Evolutionary conservation across 2,113 vertebrate genomes (phyloP).

Genomic region (Tragelaphus imberbis): DNA sequence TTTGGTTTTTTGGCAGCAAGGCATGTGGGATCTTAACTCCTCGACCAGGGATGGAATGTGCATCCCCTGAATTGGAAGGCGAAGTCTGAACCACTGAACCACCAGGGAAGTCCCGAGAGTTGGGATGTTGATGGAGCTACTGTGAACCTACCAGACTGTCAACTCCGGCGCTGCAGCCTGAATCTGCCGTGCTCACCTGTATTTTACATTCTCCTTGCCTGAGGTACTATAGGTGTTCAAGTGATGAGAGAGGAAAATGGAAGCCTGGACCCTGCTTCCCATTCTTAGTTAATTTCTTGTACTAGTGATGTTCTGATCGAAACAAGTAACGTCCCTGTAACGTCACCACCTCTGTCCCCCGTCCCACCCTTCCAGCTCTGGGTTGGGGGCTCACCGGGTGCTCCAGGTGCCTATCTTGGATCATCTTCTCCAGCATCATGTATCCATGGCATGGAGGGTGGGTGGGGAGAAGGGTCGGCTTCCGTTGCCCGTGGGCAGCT

Average conservation of each 20-base stretch:
- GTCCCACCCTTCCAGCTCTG: neutral
- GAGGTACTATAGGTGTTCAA: neutral
- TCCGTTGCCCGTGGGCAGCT: neutral
- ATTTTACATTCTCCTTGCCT: too few species aligned
- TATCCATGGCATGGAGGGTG: neutral
- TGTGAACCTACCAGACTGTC: too few species aligned
- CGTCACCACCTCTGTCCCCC: neutral
- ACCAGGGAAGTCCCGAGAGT: neutral
- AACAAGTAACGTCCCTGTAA: neutral
- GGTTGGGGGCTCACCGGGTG: neutral
- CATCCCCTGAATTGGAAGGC: neutral
- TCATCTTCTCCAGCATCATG: neutral
- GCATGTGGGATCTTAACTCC: neutral
- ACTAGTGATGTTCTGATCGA: neutral
- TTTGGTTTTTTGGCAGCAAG: neutral
- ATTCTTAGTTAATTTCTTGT: neutral
- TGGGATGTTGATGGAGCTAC: too few species aligned
- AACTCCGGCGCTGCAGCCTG: rapidly evolving
- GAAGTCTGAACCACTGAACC: neutral
- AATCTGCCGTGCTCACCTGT: rapidly evolving
- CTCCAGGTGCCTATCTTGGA: neutral
- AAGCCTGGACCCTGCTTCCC: neutral
- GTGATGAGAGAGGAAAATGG: neutral
- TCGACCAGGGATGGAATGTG: neutral
- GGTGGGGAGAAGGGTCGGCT: neutral